phyloP scores from a whole-genome alignment of 1,140 invertebrate genomes.

The Lutraria rhynchaena region DNA sequence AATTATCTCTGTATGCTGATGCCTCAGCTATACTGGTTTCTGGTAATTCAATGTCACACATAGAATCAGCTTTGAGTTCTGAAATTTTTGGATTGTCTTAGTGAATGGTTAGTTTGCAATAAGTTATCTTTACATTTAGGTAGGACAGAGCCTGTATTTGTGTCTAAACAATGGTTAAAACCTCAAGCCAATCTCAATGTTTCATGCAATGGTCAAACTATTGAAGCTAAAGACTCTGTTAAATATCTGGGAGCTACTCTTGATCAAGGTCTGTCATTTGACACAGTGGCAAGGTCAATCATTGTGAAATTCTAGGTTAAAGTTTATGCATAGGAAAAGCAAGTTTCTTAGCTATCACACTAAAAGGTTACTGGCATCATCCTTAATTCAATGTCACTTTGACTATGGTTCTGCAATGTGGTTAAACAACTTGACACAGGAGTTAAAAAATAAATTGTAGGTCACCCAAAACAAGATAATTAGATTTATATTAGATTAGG shows the following conservation, averaged over 20 bases:
- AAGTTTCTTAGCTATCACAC: constrained; percentile 10
- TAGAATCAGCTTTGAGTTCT: constrained; percentile 13
- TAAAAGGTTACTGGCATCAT: constrained; percentile 8
- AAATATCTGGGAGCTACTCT: constrained; percentile 22
- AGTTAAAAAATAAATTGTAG: constrained; percentile 19
- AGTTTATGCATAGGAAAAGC: constrained; percentile 13
- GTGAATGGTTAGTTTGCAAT: constrained; percentile 29
- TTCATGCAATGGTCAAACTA: constrained; percentile 19
- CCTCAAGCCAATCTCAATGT: background rate
- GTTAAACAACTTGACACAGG: constrained; percentile 17
- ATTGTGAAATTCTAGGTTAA: constrained; percentile 1
- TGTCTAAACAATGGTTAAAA: background rate
- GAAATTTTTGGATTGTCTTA: constrained; percentile 26
- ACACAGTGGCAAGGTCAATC: constrained; percentile 13
- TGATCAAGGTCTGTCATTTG: constrained; percentile 20
- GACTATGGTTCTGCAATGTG: constrained; percentile 23
- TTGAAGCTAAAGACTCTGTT: constrained; percentile 16
- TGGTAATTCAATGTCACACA: background rate
- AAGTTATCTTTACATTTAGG: constrained; percentile 23
- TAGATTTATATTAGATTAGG: constrained; percentile 20
- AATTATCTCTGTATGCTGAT: constrained; percentile 26
- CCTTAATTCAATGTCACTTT: constrained; percentile 9
- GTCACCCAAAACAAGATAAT: constrained; percentile 17
- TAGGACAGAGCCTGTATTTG: background rate
- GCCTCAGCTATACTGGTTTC: constrained; percentile 14